phyloP scores from a whole-genome alignment of 2,797 vertebrate genomes.

The Crenuchus spilurus region DNA sequence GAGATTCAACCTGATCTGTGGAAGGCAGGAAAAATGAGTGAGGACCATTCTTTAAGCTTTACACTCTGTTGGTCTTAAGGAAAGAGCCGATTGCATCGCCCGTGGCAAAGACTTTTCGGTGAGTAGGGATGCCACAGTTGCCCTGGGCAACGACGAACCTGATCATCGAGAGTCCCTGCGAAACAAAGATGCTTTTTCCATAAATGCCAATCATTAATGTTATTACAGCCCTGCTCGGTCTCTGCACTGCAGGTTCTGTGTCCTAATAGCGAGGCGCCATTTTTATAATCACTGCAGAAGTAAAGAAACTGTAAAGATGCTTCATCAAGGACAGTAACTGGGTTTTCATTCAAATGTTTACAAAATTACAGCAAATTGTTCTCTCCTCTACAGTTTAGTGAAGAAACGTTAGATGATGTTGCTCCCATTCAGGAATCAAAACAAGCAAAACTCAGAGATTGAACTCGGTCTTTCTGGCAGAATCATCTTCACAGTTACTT shows the following conservation, averaged over 20 bases:
- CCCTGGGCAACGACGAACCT: slow-evolving; percentile 57
- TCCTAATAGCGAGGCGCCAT: slow-evolving; percentile 3
- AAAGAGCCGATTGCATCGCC: slow-evolving; percentile 59
- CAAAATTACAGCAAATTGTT: too few relatives aligned
- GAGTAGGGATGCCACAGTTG: slow-evolving; percentile 44
- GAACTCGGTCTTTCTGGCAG: too few relatives aligned
- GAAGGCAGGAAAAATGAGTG: slow-evolving; percentile 24
- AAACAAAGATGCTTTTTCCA: slow-evolving; percentile 21
- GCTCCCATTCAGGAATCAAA: too few relatives aligned
- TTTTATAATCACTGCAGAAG: slow-evolving; percentile 15
- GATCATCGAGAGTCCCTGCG: slow-evolving; percentile 49
- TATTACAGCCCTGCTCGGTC: slow-evolving; percentile 20
- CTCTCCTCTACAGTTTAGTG: too few relatives aligned
- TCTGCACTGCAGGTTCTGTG: background rate
- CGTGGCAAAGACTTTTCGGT: slow-evolving; percentile 57
- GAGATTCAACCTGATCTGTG: slow-evolving; percentile 35
- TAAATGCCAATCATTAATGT: slow-evolving; percentile 26
- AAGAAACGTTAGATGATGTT: too few relatives aligned
- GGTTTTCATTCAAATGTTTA: too few relatives aligned
- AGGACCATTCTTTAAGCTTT: slow-evolving; percentile 17
- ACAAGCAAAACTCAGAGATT: too few relatives aligned
- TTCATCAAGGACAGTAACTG: slow-evolving; percentile 20
- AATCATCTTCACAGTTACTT: too few relatives aligned
- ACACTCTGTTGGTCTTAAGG: slow-evolving; percentile 18
- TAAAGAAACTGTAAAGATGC: slow-evolving; percentile 17